Evolutionary conservation across 2,797 vertebrate species (phyloP), one percentile per base, ranked within the genome.

Genomic region (Brachymystax lenok): DNA sequence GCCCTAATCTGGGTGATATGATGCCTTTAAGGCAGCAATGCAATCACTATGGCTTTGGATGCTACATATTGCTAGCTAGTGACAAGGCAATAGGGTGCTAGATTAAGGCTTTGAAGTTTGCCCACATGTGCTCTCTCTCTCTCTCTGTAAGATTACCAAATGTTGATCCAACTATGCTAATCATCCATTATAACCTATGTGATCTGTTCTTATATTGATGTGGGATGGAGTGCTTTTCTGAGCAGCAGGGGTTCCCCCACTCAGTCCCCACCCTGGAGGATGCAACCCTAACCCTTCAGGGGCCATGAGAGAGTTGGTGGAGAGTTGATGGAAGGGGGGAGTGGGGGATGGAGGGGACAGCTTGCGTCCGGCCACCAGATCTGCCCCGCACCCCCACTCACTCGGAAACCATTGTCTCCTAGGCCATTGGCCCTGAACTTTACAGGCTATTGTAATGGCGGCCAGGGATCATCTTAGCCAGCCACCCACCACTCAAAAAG

Each of bases 231-330:
- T 75, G 74, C 71, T 83, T 67, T 84, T 82, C 83, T 78, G 80
- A 86, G 84, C 86, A 86, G 85, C 82, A 85, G 82, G 81, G 81
- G 69, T 24, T 51, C 74, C 64, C 69, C 80, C 79, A 66, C 63
- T 79, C 86, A 87, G 89, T 27, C 24, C 24, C 79, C 6, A 80
- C 83, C 79, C 74, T 80, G 78, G 67, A 71, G 69, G 81, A 79
- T 59, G 75, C 87, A 87, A 92, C 90, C 88, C 81, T 67, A 87
- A 80, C 79, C 84, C 83, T 82, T 90, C 73, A 69, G 81, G 86
- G 92, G 92, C 92, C 90, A 91, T 92, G 89, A 87, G 91, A 91
- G 91, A 93, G 87, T 90, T 91, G 89, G 78, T 77, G 85, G 90
- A 91, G 91, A 93, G 86, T 88, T 19, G 56, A 61, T 59, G 24